Base-by-base conservation (phyloP, 1,140 invertebrate genomes). In the Nymphalis io region DNA sequence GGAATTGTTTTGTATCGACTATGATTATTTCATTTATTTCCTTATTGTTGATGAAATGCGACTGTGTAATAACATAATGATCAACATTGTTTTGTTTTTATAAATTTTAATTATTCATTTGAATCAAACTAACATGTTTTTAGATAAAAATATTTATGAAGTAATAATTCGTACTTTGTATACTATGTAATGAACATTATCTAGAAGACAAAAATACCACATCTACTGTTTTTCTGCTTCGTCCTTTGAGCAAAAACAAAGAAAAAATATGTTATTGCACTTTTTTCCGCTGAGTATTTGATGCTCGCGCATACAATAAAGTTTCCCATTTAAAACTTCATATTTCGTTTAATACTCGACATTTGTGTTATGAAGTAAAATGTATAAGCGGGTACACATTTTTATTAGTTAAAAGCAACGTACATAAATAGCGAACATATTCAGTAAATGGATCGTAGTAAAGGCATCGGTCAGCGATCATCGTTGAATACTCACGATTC, bases 261-360 rank as follows among this genome's bases (percentile, higher is more conserved):
- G 18, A 16, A 51, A 46, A 46, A 20, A 42, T 10, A 20, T 6
- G 46, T 8, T 21, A 20, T 51, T 51, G 18, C 20, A 18, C 46
- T 51, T 51, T 20, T 51, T 48, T 2, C 46, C 46, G 46, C 46
- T 12, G 20, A 20, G 18, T 51, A 51, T 51, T 51, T 51, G 16
- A 51, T 20, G 16, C 46, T 20, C 18, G 16, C 10, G 46, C 46
- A 51, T 51, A 20, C 51, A 15, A 55, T 55, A 23, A 55, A 55
- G 21, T 55, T 55, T 55, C 23, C 23, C 51, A 23, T 55, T 55
- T 55, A 27, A 55, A 55, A 23, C 21, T 55, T 55, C 21, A 23
- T 55, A 55, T 55, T 55, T 55, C 46, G 18, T 18, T 51, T 18
- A 18, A 51, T 51, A 51, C 46, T 51, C 46, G 46, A 51, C 46